Conservation (phyloP, 2,113 vertebrate genomes). For the Noctilio leporinus region DNA sequence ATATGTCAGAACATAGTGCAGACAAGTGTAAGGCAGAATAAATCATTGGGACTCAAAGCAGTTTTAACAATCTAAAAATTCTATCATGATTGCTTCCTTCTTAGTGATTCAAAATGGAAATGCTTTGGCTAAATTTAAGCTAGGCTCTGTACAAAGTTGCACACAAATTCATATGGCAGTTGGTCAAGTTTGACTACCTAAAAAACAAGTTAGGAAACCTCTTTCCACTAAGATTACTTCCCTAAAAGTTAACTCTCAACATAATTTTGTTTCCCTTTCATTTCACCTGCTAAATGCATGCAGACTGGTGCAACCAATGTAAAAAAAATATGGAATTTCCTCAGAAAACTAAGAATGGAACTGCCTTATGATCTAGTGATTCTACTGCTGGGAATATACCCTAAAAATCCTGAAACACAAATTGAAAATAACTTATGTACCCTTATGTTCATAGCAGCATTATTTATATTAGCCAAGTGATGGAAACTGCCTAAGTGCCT, state of each 20-base stretch:
- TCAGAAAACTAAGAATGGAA: no score
- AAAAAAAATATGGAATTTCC: no score
- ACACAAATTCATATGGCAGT: background rate
- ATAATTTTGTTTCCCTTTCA: constrained; percentile 1
- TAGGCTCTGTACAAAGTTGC: background rate
- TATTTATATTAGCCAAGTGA: no score
- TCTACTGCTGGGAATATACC: no score
- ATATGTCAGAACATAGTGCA: background rate
- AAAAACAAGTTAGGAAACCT: background rate
- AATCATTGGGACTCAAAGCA: background rate
- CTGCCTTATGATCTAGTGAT: no score
- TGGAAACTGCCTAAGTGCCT: no score
- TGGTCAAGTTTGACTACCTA: background rate
- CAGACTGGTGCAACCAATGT: no score
- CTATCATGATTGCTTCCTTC: background rate
- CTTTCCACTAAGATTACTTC: background rate
- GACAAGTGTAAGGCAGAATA: background rate
- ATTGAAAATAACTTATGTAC: no score
- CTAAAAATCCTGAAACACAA: no score
- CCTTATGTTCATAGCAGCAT: no score
- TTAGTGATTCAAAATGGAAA: constrained; percentile 16
- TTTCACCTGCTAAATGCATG: background rate
- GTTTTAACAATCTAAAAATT: constrained; percentile 15
- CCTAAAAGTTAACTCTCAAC: background rate
- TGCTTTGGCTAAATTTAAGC: constrained; percentile 1